Evolutionary conservation across 1,140 invertebrate genomes (phyloP).

Genomic region (Drosophila obscura): DNA sequence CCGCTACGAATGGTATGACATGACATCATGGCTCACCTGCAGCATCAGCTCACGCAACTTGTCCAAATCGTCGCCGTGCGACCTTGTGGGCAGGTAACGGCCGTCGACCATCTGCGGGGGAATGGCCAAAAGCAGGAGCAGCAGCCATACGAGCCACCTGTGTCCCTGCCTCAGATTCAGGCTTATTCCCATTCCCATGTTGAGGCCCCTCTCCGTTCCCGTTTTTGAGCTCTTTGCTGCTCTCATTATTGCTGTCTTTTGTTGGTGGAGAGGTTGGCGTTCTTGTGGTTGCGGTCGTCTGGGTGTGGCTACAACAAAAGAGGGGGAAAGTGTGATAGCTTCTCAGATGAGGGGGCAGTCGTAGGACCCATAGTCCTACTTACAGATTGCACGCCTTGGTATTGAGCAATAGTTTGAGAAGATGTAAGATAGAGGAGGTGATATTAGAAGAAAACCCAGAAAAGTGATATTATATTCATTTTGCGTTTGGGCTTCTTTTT

Average conservation of each 20-base stretch:
- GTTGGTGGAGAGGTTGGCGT: constrained; percentile 21
- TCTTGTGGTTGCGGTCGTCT: constrained; percentile 10
- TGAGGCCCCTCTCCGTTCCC: constrained; percentile 27
- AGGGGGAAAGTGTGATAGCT: background rate
- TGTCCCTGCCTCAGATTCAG: constrained; percentile 29
- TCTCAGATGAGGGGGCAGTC: no score
- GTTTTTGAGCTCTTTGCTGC: constrained; percentile 28
- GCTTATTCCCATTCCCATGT: constrained; percentile 30
- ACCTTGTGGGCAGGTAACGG: constrained; percentile 85
- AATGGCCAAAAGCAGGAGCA: constrained; percentile 63
- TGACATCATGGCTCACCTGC: constrained; percentile 84
- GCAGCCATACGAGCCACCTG: constrained; percentile 56
- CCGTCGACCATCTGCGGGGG: constrained; percentile 82
- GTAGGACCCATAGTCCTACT: no score
- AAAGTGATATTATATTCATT: no score
- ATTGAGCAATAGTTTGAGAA: constrained; percentile 29
- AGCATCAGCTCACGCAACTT: constrained; percentile 86
- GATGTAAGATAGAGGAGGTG: no score
- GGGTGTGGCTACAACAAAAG: constrained; percentile 28
- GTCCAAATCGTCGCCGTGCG: constrained; percentile 85
- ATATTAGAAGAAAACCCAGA: no score
- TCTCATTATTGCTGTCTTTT: constrained; percentile 24
- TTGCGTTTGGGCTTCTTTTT: no score
- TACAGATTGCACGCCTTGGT: constrained; percentile 12
- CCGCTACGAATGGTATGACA: no score